phyloP scores from a whole-genome alignment of 2,113 vertebrate species.

The Callipepla californica region DNA sequence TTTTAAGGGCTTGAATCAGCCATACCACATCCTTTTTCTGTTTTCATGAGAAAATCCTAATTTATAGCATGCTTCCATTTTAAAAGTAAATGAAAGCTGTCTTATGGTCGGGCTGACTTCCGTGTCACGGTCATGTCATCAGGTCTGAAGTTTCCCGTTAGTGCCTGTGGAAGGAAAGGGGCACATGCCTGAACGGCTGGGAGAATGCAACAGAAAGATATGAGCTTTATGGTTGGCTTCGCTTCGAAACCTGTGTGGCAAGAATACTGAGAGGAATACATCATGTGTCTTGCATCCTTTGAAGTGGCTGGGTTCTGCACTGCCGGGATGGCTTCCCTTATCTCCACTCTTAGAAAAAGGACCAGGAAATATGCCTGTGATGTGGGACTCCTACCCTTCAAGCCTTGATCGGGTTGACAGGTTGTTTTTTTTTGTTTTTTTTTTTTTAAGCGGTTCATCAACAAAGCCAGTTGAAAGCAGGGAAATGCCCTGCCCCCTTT shows the following conservation, averaged over 20 bases:
- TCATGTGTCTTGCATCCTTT: neutral
- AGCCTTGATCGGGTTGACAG: conserved; percentile 26
- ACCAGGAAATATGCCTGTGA: neutral
- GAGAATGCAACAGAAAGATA: neutral
- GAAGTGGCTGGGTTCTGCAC: conserved; percentile 36
- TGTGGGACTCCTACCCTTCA: conserved; percentile 31
- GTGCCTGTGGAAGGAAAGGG: neutral
- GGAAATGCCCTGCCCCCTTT: neutral
- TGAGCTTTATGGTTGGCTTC: neutral
- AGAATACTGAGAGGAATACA: neutral
- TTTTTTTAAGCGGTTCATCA: neutral
- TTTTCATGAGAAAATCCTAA: neutral
- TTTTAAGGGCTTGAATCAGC: neutral
- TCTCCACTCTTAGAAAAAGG: neutral
- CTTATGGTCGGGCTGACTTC: accelerated
- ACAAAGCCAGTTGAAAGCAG: conserved; percentile 8
- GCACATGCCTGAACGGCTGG: accelerated
- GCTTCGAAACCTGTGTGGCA: neutral
- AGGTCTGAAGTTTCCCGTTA: neutral
- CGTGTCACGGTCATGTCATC: accelerated
- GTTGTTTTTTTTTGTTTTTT: neutral
- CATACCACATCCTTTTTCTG: neutral
- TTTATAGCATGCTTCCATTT: neutral
- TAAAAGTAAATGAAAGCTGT: neutral
- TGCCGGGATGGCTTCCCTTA: conserved; percentile 16